phyloP scores from a whole-genome alignment of 1,140 invertebrate genomes.

The Cotesia typhae region DNA sequence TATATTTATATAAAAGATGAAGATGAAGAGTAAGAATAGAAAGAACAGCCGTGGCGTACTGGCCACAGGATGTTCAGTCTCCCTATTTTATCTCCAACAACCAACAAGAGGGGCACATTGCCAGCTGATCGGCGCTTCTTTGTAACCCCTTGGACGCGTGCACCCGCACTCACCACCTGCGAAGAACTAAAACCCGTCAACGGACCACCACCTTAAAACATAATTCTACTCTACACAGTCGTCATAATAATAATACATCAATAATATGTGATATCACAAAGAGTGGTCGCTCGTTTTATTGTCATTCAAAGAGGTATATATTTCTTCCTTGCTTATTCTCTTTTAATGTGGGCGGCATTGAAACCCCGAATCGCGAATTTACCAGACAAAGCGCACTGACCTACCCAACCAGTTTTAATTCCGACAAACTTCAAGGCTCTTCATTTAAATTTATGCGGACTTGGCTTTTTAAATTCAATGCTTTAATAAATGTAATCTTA shows the following conservation, averaged over 20 bases:
- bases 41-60: neutral
- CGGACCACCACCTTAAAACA: neutral
- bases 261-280: too few relatives aligned
- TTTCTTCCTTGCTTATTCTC: neutral
- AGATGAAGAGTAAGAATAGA: neutral
- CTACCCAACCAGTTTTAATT: slow-evolving; percentile 25
- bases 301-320: slow-evolving; percentile 3
- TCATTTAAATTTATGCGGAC: too few relatives aligned
- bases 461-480: neutral
- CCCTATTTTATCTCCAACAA: slow-evolving; percentile 23
- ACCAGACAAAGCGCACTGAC: slow-evolving; percentile 20
- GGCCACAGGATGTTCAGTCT: slow-evolving; percentile 19
- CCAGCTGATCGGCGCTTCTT: slow-evolving; percentile 34
- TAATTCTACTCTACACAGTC: too few relatives aligned
- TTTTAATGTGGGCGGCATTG: neutral
- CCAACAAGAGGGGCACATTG: slow-evolving; percentile 1
- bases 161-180: slow-evolving; percentile 34
- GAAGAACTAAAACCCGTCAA: slow-evolving; percentile 24
- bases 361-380: slow-evolving; percentile 9
- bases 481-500: neutral
- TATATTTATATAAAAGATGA: too few relatives aligned
- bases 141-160: slow-evolving; percentile 35
- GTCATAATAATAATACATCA: too few relatives aligned
- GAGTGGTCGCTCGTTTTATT: neutral
- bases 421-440: neutral